These are phyloP conservation scores for Pocillopora grandis DNA, from an alignment of 92 coral and sea anemone genomes.

Conservation along the genomic window DNA sequence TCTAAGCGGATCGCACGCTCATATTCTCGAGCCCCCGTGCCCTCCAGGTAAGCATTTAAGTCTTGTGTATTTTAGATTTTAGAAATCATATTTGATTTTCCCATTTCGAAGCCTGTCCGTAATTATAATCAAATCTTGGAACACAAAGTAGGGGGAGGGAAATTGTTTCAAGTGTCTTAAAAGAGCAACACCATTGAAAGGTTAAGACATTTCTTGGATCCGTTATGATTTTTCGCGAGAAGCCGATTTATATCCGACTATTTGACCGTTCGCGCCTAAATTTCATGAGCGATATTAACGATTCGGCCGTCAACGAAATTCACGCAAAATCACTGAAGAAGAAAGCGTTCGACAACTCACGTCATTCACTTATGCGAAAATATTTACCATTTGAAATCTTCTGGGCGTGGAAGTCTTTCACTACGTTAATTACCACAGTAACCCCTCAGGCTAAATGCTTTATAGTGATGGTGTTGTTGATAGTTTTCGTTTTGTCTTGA, in stretches of 20 bases:
- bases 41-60: slow-evolving; percentile 62
- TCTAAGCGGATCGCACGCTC: slow-evolving; percentile 75
- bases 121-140: slow-evolving; percentile 94
- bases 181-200: slow-evolving; percentile 97
- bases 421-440: slow-evolving; percentile 95
- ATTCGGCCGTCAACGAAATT: slow-evolving; percentile 69
- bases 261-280: slow-evolving; percentile 52
- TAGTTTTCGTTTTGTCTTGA: slow-evolving; percentile 86
- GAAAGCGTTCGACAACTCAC: slow-evolving; percentile 75
- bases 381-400: slow-evolving; percentile 94
- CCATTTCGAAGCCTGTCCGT: slow-evolving; percentile 80
- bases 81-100: slow-evolving; percentile 80
- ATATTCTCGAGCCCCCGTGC: slow-evolving; percentile 74
- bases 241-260: slow-evolving; percentile 28
- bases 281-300: slow-evolving; percentile 49
- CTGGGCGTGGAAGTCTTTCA: slow-evolving; percentile 99
- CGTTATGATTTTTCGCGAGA: slow-evolving; percentile 77
- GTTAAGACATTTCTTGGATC: slow-evolving; percentile 94
- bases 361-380: slow-evolving; percentile 90
- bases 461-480: slow-evolving; percentile 88
- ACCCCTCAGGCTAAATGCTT: slow-evolving; percentile 97
- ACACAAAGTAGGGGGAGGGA: slow-evolving; percentile 99
- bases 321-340: slow-evolving; percentile 74
- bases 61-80: slow-evolving; percentile 80
- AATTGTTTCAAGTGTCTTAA: slow-evolving; percentile 96